A percentile compares a stretch with the other conserved stretches of the same genome.
Conservation (phyloP, 2,888 invertebrate genomes). For the Pseudanteris insignis region DNA sequence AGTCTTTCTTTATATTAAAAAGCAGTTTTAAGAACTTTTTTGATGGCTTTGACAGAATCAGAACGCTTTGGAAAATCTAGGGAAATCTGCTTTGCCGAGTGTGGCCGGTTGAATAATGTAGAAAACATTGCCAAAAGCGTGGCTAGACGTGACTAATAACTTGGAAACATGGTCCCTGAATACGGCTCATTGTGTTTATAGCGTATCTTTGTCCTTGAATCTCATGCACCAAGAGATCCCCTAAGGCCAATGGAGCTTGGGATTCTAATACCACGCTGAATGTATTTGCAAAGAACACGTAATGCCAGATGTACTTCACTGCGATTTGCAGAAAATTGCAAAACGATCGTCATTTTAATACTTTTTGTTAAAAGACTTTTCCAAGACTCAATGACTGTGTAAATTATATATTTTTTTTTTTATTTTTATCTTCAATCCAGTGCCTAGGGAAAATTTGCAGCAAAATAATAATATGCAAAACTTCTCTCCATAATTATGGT, state of each 20-base stretch:
- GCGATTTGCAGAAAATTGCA: constrained; percentile 13
- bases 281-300: constrained; percentile 27
- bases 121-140: constrained; percentile 36
- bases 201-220: constrained; percentile 37
- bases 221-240: constrained; percentile 36
- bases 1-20: too few species aligned
- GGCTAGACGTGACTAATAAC: constrained; percentile 41
- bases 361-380: constrained; percentile 7
- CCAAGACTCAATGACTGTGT: too few species aligned
- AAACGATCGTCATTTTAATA: constrained; percentile 12
- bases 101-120: constrained; percentile 9
- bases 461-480: too few species aligned
- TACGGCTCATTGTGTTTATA: constrained; percentile 42
- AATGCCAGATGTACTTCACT: constrained; percentile 18
- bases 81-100: constrained; percentile 19
- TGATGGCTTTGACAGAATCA: too few species aligned
- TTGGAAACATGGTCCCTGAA: constrained; percentile 24
- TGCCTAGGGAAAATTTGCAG: too few species aligned
- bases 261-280: constrained; percentile 37
- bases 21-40: too few species aligned
- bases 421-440: too few species aligned
- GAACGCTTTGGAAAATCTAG: too few species aligned
- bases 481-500: too few species aligned
- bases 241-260: constrained; percentile 43
- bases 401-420: constrained; percentile 10